Evolutionary conservation across 1,140 invertebrate genomes (phyloP), one percentile per base, ranked within the genome.

Genomic region (fruit fly (Drosophila melanogaster)): DNA sequence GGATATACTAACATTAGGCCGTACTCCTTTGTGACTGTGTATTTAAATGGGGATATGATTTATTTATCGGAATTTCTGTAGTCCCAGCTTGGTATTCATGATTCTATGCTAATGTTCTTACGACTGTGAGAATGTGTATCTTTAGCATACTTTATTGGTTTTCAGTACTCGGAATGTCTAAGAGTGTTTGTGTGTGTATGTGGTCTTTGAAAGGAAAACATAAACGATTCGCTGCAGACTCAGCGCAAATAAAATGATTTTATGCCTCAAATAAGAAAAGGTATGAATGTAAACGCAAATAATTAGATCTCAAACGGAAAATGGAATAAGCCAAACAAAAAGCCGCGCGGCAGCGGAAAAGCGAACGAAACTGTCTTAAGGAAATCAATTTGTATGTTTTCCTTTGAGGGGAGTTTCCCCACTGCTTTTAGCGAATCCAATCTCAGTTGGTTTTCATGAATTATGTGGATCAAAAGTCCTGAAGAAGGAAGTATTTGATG

Each of bases 241-340:
- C 41, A 19, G 61, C 44, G 33, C 8, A 65, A 40, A 59, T 30
- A 22, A 54, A 74, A 60, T 40, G 65, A 71, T 59, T 72, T 38
- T 50, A 58, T 59, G 67, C 40, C 51, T 37, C 15, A 59, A 51
- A 71, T 12, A 64, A 74, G 38, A 40, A 49, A 38, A 47, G 37
- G 43, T 33, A 75, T 14, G 58, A 47, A 22, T 51, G 37, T 38
- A 69, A 40, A 53, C 26, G 66, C 72, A 58, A 44, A 76, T 75
- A 75, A 75, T 64, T 66, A 15, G 40, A 76, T 66, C 66, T 76
- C 19, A 12, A 56, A 75, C 22, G 8, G 22, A 75, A 66, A 30
- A 43, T 24, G 40, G 73, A 66, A 76, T 49, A 76, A 76, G 72
- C 72, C 49, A 67, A 66, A 76, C 44, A 33, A 11, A 75, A 56